Evolutionary conservation across 2,888 invertebrate species (phyloP).

Genomic region (Campoplex capitator): DNA sequence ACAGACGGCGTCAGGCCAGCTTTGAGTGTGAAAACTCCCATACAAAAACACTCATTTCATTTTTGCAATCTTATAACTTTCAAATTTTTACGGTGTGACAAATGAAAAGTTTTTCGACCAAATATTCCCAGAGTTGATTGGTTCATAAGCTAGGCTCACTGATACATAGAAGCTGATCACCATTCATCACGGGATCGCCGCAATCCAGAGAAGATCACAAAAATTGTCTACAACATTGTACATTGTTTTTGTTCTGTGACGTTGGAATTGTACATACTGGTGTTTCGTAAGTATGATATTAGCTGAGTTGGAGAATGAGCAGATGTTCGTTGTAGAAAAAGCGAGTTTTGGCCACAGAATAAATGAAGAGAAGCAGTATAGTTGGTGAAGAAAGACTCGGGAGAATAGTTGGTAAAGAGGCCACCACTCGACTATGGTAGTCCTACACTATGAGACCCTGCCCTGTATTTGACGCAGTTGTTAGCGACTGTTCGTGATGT

Average conservation of each 20-base stretch:
- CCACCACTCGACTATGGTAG: conserved; percentile 54
- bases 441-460: conserved; percentile 61
- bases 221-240: conserved; percentile 31
- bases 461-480: conserved; percentile 79
- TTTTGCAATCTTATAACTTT: not conserved
- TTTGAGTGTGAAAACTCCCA: not conserved
- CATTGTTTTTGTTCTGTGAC: conserved; percentile 23
- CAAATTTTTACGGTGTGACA: not conserved
- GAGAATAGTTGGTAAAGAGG: conserved; percentile 37
- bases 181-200: not conserved
- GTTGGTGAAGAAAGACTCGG: conserved; percentile 33
- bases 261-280: conserved; percentile 10
- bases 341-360: conserved; percentile 34
- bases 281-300: conserved; percentile 26
- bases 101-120: not conserved
- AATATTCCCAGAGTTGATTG: not conserved
- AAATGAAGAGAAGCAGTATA: conserved; percentile 55
- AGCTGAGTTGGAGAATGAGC: conserved; percentile 38
- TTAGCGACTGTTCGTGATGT: conserved; percentile 79
- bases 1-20: conserved; percentile 9
- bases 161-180: not conserved
- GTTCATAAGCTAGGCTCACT: not conserved
- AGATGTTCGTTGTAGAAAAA: conserved; percentile 54
- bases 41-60: not conserved
- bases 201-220: not conserved